These are phyloP conservation scores for Rhimphoctona megacephalus DNA, from an alignment of 2,888 invertebrate species.

Conservation along the genomic window DNA sequence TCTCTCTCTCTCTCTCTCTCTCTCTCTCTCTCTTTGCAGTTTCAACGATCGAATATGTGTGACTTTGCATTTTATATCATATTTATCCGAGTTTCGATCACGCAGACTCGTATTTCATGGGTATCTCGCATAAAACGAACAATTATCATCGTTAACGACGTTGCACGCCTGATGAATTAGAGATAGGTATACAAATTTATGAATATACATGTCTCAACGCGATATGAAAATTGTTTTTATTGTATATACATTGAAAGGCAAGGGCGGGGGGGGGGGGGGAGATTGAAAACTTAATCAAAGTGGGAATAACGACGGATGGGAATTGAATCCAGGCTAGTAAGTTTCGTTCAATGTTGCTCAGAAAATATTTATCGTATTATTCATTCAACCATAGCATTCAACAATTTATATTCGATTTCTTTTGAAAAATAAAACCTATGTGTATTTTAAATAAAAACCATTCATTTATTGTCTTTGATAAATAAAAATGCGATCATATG, in stretches of 20 bases:
- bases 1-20: slow-evolving; percentile 2
- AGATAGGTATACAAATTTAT: slow-evolving; percentile 23
- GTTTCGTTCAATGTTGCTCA: slow-evolving; percentile 8
- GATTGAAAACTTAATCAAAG: slow-evolving; percentile 31
- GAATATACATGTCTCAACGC: slow-evolving; percentile 43
- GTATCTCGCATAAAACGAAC: slow-evolving; percentile 18
- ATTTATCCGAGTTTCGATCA: slow-evolving; percentile 34
- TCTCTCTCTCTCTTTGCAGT: slow-evolving; percentile 1
- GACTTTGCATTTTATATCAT: slow-evolving; percentile 11
- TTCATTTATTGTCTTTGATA: neutral
- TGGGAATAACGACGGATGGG: neutral
- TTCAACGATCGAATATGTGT: slow-evolving; percentile 25
- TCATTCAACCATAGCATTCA: neutral
- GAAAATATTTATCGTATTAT: slow-evolving; percentile 1
- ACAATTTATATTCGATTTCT: neutral
- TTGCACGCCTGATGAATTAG: slow-evolving; percentile 25
- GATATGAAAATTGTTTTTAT: slow-evolving; percentile 35
- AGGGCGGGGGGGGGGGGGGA: too few relatives aligned
- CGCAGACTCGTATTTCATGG: slow-evolving; percentile 45
- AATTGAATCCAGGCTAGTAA: neutral
- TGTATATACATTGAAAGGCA: neutral
- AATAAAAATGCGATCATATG: too few relatives aligned
- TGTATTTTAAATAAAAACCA: neutral
- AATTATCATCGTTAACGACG: slow-evolving; percentile 35
- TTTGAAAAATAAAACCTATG: neutral